These are phyloP conservation scores for Pseudorectes ferrugineus DNA, from an alignment of 2,113 vertebrate species.

Conservation along the genomic window DNA sequence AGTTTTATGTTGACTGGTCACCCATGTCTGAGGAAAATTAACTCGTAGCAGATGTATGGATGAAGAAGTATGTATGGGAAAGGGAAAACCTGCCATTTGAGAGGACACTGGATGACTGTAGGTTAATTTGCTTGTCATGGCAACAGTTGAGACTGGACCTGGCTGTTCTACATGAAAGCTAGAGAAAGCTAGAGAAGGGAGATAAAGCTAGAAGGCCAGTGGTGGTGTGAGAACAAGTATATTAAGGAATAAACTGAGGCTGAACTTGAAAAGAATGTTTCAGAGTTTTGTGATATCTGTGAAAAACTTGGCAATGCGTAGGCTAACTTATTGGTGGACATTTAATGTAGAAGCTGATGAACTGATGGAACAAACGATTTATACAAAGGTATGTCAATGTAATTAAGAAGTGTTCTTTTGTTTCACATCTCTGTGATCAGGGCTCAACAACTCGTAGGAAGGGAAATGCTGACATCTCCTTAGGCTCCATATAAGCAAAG, in stretches of 20 bases:
- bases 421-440: background rate
- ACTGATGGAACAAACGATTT: background rate
- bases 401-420: background rate
- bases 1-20: background rate
- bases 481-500: background rate
- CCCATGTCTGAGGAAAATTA: background rate
- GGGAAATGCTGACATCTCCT: background rate
- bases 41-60: background rate
- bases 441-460: background rate
- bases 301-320: background rate
- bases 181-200: background rate
- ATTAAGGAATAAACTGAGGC: background rate
- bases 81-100: background rate
- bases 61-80: background rate
- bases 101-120: background rate
- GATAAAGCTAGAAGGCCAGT: background rate
- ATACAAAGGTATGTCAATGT: background rate
- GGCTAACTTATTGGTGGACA: background rate
- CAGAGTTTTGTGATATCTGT: background rate
- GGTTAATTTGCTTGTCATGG: background rate
- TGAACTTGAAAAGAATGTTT: background rate
- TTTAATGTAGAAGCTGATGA: background rate
- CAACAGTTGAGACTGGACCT: background rate
- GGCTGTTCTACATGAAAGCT: background rate
- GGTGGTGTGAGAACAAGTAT: background rate